phyloP scores from a whole-genome alignment of 2,888 invertebrate species.

The Tipula unca region DNA sequence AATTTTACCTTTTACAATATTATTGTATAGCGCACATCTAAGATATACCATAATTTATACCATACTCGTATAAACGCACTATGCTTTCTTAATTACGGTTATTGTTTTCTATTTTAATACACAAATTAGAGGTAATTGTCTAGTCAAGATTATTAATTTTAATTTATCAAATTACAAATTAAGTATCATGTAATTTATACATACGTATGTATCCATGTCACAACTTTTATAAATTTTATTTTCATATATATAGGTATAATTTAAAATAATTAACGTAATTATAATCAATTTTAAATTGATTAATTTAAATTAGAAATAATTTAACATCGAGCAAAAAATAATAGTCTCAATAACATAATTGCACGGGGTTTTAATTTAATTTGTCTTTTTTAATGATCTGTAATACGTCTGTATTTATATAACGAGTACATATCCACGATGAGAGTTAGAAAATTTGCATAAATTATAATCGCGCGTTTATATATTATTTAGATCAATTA shows the following conservation, averaged over 20 bases:
- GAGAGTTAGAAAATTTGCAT: neutral
- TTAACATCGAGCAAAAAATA: neutral
- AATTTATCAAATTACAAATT: neutral
- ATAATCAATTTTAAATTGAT: neutral
- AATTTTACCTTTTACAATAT: neutral
- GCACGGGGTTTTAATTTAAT: neutral
- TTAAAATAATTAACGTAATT: neutral
- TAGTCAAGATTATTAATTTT: neutral
- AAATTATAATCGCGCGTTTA: neutral
- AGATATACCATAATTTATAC: neutral
- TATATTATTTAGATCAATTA: neutral
- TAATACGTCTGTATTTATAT: no score
- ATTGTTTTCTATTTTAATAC: neutral
- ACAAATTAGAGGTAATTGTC: neutral
- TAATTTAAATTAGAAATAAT: neutral
- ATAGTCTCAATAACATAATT: neutral
- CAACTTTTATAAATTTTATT: neutral
- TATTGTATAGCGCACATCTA: neutral
- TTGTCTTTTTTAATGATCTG: neutral
- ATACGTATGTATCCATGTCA: neutral
- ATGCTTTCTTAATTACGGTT: neutral
- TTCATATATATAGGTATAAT: neutral
- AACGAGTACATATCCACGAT: no score
- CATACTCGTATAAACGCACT: no score
- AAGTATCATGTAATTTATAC: no score